Evolutionary conservation across 1,140 invertebrate species (phyloP).

Genomic region (Rhagoletis zephyria): DNA sequence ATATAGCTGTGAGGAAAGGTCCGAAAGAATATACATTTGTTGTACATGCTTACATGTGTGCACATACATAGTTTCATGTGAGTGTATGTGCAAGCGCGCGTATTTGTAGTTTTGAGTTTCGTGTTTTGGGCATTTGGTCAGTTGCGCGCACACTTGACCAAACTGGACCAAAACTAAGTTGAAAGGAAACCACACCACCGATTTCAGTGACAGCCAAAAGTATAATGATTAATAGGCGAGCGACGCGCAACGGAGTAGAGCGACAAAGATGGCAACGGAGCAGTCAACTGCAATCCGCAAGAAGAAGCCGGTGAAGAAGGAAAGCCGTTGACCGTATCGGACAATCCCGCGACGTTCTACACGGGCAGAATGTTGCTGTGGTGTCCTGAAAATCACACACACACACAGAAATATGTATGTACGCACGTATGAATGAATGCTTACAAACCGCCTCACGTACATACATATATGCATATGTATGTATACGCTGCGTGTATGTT

Average conservation of each 20-base stretch:
- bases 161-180: constrained; percentile 14
- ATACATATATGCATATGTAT: background rate
- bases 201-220: constrained; percentile 72
- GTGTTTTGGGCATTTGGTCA: constrained; percentile 66
- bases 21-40: background rate
- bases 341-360: constrained; percentile 20
- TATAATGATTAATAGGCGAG: constrained; percentile 69
- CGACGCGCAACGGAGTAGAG: constrained; percentile 19
- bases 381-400: constrained; percentile 10
- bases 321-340: constrained; percentile 52
- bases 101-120: constrained; percentile 57
- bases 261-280: constrained; percentile 64
- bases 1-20: background rate
- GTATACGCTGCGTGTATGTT: background rate
- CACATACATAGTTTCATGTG: background rate
- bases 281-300: constrained; percentile 52
- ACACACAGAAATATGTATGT: background rate
- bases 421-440: background rate
- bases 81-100: constrained; percentile 58
- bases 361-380: background rate
- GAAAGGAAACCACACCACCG: constrained; percentile 65
- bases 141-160: constrained; percentile 59
- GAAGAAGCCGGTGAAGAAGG: constrained; percentile 52
- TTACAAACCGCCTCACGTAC: background rate
- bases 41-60: background rate